Evolutionary conservation across 2,113 vertebrate genomes (phyloP).

Genomic region (Plectropomus leopardus): DNA sequence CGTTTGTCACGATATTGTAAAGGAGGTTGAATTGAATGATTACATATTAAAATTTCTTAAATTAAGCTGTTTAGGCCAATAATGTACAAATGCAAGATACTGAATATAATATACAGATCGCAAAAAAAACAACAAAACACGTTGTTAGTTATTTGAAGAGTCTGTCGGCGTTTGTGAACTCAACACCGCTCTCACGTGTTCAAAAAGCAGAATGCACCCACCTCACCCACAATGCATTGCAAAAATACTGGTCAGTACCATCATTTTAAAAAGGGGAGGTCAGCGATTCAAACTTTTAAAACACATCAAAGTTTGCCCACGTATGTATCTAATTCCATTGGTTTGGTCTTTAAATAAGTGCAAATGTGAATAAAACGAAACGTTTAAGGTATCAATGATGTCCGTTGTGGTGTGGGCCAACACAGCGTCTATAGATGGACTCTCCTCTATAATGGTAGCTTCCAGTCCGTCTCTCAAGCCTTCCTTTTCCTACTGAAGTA

Average conservation of each 20-base stretch:
- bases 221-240: conserved; percentile 72
- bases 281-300: background rate
- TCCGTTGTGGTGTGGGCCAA: accelerated
- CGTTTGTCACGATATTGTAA: background rate
- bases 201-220: background rate
- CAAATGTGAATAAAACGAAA: accelerated
- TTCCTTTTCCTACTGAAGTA: conserved; percentile 84
- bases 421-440: conserved; percentile 36
- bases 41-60: background rate
- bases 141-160: background rate
- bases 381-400: accelerated
- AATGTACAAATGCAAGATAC: background rate
- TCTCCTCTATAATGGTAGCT: conserved; percentile 80
- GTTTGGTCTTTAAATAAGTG: accelerated
- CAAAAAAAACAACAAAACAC: too few relatives aligned
- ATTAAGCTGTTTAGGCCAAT: background rate
- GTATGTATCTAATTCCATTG: accelerated
- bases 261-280: conserved; percentile 4
- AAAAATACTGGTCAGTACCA: conserved; percentile 53
- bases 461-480: conserved; percentile 42
- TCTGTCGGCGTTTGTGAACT: background rate
- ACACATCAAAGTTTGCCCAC: background rate
- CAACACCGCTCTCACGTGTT: conserved; percentile 40
- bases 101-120: background rate
- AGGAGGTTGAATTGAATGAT: background rate